Evolutionary conservation across 1,140 invertebrate genomes (phyloP).

Genomic region (Megalopta genalis): DNA sequence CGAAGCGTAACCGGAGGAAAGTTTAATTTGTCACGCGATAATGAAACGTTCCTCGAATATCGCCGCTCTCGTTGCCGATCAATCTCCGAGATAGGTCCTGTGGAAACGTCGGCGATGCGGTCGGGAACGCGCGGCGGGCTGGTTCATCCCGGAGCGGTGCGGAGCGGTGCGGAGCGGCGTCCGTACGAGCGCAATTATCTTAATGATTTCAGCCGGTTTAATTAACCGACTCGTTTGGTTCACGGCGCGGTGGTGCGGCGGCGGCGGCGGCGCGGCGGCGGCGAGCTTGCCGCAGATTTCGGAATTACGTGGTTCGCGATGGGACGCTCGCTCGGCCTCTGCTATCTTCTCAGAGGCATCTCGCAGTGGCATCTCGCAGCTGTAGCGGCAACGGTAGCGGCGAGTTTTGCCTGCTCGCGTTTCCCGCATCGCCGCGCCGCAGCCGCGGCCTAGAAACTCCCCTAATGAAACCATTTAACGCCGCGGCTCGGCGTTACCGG

Average conservation of each 20-base stretch:
- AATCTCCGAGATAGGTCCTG: neutral
- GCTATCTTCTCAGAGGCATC: constrained; percentile 18
- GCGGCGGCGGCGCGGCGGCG: too few relatives aligned
- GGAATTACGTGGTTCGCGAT: constrained; percentile 16
- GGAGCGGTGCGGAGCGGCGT: neutral
- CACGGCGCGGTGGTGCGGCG: too few relatives aligned
- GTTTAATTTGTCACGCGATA: neutral
- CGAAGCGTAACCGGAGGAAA: neutral
- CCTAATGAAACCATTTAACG: constrained; percentile 15
- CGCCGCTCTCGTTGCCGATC: neutral
- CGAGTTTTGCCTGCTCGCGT: neutral
- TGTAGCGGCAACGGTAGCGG: too few relatives aligned
- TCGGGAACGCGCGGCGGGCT: too few relatives aligned
- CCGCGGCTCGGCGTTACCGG: neutral
- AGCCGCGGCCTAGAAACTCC: neutral
- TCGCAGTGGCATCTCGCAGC: constrained; percentile 9
- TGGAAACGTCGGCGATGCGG: neutral
- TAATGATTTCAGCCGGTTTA: constrained; percentile 39
- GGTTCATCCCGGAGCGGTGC: neutral
- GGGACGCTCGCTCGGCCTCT: too few relatives aligned
- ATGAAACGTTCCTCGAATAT: neutral
- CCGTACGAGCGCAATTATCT: constrained; percentile 25
- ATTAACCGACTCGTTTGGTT: constrained; percentile 24
- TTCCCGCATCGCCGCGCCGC: neutral
- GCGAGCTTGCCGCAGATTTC: constrained; percentile 4